Evolutionary conservation across 92 coral and sea anemone genomes (phyloP), one percentile per base, ranked within the genome.

Genomic region (Parazoanthus atlanticus): DNA sequence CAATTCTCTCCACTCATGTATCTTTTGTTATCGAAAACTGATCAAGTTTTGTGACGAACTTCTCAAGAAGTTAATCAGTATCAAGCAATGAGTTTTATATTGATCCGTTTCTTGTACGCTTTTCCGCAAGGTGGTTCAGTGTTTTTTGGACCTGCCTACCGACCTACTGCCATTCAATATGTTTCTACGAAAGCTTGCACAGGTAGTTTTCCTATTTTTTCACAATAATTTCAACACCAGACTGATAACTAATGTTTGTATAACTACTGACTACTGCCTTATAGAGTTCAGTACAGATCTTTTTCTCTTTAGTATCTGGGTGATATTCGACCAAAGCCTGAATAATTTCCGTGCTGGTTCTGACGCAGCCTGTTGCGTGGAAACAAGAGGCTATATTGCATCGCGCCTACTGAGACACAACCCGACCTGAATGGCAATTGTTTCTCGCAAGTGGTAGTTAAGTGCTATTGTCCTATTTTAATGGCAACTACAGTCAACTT

Each of bases 351-450:
- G 25, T 3, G 15, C 25, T 34, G 43, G 46, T 33, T 75, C 43
- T 75, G 79, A 75, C 79, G 79, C 30, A 75, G 79, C 36, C 17
- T 75, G 79, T 75, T 41, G 79, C 79, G 6, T 75, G 79, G 79
- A 19, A 25, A 75, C 79, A 36, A 75, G 49, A 19, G 79, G 16
- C 8, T 34, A 75, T 75, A 75, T 75, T 75, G 79, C 17, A 32
- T 17, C 49, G 52, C 43, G 49, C n/a, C 77, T 73, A 16, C 19
- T 73, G 77, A 23, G 9, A 16, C 77, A 16, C 77, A 32, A 32
- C 43, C 77, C 7, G 36, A 73, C 2, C 33, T 2, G 43, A 13
- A 73, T 17, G 77, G 1, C 31, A 75, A 75, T 36, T 32, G 79
- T 75, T 36, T 40, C 46, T 36, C 26, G 25, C 28, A 75, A 75